Evolutionary conservation across 2,113 vertebrate species (phyloP).

Genomic region (Girardinichthys multiradiatus): DNA sequence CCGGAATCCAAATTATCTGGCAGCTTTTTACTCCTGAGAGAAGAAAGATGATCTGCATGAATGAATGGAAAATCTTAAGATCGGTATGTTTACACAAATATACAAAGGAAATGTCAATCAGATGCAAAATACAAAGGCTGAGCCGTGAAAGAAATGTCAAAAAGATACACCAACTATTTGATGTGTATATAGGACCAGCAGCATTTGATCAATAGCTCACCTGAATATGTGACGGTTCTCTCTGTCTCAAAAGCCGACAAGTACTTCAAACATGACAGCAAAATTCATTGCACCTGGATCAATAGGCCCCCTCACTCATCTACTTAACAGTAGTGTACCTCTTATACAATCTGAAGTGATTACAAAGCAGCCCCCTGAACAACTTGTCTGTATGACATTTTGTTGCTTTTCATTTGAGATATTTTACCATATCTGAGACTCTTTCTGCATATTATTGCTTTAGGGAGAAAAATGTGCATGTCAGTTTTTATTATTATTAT

Average conservation of each 20-base stretch:
- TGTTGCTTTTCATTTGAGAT: background rate
- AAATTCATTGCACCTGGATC: conserved; percentile 13
- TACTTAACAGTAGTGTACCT: conserved; percentile 1
- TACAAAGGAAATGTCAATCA: conserved; percentile 73
- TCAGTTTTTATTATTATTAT: too few species aligned
- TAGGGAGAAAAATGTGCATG: too few species aligned
- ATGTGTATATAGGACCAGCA: conserved; percentile 19
- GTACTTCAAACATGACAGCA: conserved; percentile 4
- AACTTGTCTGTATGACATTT: background rate
- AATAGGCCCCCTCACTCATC: conserved; percentile 8
- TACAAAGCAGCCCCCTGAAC: background rate
- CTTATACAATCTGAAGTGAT: background rate
- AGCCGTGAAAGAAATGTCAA: conserved; percentile 68
- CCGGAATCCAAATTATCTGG: conserved; percentile 21
- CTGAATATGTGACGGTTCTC: conserved; percentile 50
- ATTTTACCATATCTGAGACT: background rate
- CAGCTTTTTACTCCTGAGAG: conserved; percentile 45
- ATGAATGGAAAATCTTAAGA: conserved; percentile 68
- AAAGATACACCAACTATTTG: conserved; percentile 31
- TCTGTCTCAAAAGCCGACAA: conserved; percentile 16
- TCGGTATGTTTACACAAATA: conserved; percentile 68
- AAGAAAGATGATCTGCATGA: conserved; percentile 54
- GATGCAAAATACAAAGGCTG: conserved; percentile 73
- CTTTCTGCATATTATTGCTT: too few species aligned
- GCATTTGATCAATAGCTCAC: conserved; percentile 66